A percentile compares a stretch with the other conserved stretches of the same genome.
Conservation (phyloP, 2,888 invertebrate species). For the Euzetes globulus region DNA sequence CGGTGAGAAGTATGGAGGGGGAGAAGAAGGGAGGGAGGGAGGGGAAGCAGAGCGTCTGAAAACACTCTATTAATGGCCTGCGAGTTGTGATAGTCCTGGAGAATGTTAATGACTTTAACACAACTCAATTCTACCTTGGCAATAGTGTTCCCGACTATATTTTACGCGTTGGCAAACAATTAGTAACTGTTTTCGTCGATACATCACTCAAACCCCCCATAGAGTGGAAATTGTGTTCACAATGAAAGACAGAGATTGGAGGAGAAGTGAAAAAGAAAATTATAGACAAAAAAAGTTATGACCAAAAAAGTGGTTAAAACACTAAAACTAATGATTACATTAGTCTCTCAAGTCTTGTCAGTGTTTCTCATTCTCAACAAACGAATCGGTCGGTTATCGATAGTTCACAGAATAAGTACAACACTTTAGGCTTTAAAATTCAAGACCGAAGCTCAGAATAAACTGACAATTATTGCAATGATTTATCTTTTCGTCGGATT, state of each 20-base stretch:
- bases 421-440: background rate
- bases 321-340: background rate
- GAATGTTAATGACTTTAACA: conserved; percentile 7
- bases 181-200: conserved; percentile 23
- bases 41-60: background rate
- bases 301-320: background rate
- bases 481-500: background rate
- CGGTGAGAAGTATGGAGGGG: no score
- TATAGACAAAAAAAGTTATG: background rate
- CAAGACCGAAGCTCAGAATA: background rate
- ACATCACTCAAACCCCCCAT: conserved; percentile 15
- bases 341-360: background rate
- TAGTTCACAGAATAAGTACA: background rate
- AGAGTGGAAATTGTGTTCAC: background rate
- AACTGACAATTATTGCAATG: conserved; percentile 4
- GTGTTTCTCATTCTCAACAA: background rate
- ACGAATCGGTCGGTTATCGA: background rate
- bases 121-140: background rate
- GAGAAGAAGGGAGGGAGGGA: background rate
- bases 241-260: background rate
- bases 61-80: background rate
- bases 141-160: conserved; percentile 1
- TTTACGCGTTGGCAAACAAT: conserved; percentile 25
- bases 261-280: background rate
- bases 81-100: background rate